A percentile compares a stretch with the other conserved stretches of the same genome.
These are phyloP conservation scores for Diploptera punctata DNA, from an alignment of 2,888 invertebrate species.

Conservation along the genomic window DNA sequence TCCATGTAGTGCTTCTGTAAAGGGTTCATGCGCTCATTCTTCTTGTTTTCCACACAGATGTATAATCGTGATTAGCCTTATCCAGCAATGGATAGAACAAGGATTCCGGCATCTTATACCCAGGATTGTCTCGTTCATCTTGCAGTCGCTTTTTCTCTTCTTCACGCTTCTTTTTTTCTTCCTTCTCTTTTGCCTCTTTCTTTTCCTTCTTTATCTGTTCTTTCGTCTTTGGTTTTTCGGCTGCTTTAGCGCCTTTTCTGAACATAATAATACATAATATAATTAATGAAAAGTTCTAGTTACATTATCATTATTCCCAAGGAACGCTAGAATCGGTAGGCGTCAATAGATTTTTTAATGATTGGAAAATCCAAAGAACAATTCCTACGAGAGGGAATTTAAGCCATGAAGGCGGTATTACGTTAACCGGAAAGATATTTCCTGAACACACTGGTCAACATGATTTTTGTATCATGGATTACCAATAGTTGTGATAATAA, in stretches of 20 bases:
- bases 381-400: too few relatives aligned
- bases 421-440: too few relatives aligned
- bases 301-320: too few relatives aligned
- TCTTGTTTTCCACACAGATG: slow-evolving; percentile 57
- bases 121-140: slow-evolving; percentile 54
- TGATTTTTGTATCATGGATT: too few relatives aligned
- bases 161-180: slow-evolving; percentile 48
- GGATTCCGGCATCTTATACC: slow-evolving; percentile 41
- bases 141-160: slow-evolving; percentile 45
- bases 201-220: slow-evolving; percentile 52
- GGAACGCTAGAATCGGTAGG: too few relatives aligned
- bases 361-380: too few relatives aligned
- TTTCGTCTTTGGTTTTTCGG: slow-evolving; percentile 41
- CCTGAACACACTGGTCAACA: too few relatives aligned
- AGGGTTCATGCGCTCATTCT: slow-evolving; percentile 61
- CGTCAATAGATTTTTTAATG: too few relatives aligned
- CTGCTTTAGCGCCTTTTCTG: neutral
- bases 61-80: slow-evolving; percentile 3
- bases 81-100: neutral
- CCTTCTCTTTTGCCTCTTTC: slow-evolving; percentile 52
- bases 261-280: neutral
- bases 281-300: too few relatives aligned
- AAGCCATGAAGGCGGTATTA: too few relatives aligned
- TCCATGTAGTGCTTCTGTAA: slow-evolving; percentile 67
- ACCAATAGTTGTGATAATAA: too few relatives aligned